Evolutionary conservation across 1,140 invertebrate species (phyloP).

Genomic region (Batillaria attramentaria): DNA sequence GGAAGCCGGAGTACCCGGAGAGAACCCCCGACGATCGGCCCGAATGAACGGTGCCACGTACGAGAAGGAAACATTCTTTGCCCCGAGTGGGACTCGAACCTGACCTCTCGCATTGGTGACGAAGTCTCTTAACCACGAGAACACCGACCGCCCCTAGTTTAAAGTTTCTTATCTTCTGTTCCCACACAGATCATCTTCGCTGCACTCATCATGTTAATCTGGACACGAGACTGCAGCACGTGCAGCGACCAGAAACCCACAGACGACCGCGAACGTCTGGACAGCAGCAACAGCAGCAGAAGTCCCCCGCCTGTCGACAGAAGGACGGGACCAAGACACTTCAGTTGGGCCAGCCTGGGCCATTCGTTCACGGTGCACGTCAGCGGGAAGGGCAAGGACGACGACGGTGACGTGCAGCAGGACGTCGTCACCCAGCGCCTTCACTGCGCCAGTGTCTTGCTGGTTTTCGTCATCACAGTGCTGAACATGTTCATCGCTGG

Average conservation of each 20-base stretch:
- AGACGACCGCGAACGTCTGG: neutral
- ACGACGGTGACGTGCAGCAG: neutral
- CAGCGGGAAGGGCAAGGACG: neutral
- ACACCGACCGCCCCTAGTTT: neutral
- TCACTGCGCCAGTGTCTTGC: neutral
- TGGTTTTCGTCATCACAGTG: conserved; percentile 22
- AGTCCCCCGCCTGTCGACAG: neutral
- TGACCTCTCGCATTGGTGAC: neutral
- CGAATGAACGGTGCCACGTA: no score
- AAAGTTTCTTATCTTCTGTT: neutral
- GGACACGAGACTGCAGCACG: neutral
- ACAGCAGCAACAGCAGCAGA: neutral
- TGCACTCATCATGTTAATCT: conserved; percentile 4
- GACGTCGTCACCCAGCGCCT: conserved; percentile 7
- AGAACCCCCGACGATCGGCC: neutral
- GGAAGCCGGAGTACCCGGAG: neutral
- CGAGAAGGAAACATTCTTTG: no score
- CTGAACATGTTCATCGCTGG: conserved; percentile 26
- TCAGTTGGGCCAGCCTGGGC: neutral
- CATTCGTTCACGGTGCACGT: no score
- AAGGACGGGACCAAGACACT: neutral
- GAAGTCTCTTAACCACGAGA: neutral
- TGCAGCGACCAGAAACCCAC: no score
- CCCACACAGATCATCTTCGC: conserved; percentile 18
- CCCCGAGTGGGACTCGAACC: no score